A percentile compares a stretch with the other conserved stretches of the same genome.
phyloP scores from a whole-genome alignment of 2,888 invertebrate species.

The Colostygia pectinataria region DNA sequence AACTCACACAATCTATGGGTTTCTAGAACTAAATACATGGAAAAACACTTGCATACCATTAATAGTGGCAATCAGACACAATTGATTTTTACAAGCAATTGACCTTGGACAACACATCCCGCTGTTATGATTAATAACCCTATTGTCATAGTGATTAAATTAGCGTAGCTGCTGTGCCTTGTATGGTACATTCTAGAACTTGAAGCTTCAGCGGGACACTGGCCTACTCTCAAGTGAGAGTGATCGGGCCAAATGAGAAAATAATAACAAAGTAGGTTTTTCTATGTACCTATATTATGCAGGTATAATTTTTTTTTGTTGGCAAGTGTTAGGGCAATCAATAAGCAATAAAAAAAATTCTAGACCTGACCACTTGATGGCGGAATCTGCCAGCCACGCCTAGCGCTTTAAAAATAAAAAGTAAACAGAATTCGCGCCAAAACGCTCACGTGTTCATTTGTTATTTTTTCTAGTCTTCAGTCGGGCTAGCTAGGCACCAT shows the following conservation, averaged over 20 bases:
- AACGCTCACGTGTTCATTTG: constrained; percentile 48
- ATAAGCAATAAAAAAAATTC: not conserved
- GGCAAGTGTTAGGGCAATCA: not conserved
- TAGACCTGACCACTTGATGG: not conserved
- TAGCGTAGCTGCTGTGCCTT: not conserved
- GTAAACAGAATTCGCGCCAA: constrained; percentile 66
- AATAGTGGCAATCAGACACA: constrained; percentile 18
- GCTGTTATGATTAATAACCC: constrained; percentile 11
- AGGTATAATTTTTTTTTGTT: not conserved
- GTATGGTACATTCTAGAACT: not conserved
- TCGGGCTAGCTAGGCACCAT: too few relatives aligned
- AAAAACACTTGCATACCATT: constrained; percentile 2
- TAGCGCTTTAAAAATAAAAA: constrained; percentile 54
- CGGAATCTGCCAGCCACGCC: constrained; percentile 39
- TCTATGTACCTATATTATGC: too few relatives aligned
- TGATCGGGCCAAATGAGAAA: too few relatives aligned
- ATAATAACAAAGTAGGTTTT: too few relatives aligned
- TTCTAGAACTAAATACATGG: constrained; percentile 1
- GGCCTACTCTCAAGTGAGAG: too few relatives aligned
- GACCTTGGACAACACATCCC: constrained; percentile 5
- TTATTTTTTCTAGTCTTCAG: constrained; percentile 30
- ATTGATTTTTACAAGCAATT: constrained; percentile 19
- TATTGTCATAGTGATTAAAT: constrained; percentile 4
- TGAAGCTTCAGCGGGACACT: not conserved
- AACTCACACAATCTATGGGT: too few relatives aligned